These are phyloP conservation scores for Vollenhovia emeryi DNA, from an alignment of 1,140 invertebrate genomes.

Conservation along the genomic window DNA sequence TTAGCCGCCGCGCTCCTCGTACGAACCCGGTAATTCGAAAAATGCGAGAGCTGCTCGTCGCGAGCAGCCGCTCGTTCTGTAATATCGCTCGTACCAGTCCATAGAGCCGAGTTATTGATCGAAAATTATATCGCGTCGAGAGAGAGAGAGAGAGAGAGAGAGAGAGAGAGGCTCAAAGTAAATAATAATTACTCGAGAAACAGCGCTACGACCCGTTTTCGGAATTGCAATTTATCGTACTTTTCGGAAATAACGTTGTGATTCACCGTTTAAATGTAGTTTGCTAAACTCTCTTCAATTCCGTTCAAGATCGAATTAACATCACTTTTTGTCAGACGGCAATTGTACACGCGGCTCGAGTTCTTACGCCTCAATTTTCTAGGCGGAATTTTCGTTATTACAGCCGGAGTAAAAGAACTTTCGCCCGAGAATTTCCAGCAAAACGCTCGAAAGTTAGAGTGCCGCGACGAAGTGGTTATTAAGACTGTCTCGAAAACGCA, in stretches of 20 bases:
- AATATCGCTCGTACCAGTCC: constrained; percentile 26
- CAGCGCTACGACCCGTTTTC: neutral
- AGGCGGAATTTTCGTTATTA: constrained; percentile 1
- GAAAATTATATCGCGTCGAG: neutral
- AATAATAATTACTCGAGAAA: constrained; percentile 48
- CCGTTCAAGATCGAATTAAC: neutral
- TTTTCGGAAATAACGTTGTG: neutral
- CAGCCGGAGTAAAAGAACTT: constrained; percentile 34
- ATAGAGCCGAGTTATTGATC: constrained; percentile 34
- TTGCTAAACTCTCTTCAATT: neutral
- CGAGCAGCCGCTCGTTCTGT: constrained; percentile 4
- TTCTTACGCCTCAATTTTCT: neutral
- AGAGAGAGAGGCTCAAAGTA: neutral
- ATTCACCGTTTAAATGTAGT: constrained; percentile 2
- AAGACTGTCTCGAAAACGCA: constrained; percentile 53
- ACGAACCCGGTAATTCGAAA: constrained; percentile 36
- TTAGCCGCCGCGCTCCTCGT: constrained; percentile 1
- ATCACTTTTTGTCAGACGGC: neutral
- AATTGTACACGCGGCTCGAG: neutral
- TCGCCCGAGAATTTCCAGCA: constrained; percentile 37
- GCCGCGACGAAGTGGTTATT: constrained; percentile 36
- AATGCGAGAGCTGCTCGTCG: constrained; percentile 21
- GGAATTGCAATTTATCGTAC: neutral
- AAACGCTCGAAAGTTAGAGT: constrained; percentile 53
- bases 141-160: neutral